Evolutionary conservation across 2,113 vertebrate genomes (phyloP).

Genomic region (Labeo catla): DNA sequence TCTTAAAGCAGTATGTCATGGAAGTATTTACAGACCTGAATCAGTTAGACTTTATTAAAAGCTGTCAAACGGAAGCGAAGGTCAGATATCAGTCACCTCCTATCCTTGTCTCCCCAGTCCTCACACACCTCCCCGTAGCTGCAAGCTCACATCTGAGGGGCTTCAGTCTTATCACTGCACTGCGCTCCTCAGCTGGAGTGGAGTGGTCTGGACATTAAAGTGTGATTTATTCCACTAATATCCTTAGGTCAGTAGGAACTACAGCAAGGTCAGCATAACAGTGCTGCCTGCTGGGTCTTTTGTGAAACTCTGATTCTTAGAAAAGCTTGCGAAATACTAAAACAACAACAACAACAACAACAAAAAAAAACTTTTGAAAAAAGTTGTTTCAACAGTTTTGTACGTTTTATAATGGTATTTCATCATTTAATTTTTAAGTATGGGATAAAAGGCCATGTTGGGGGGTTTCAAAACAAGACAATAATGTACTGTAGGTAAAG

Average conservation of each 20-base stretch:
- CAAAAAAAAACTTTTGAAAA: too few species aligned
- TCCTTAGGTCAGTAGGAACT: constrained; percentile 56
- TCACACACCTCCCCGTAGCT: not conserved
- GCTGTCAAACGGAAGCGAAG: constrained; percentile 37
- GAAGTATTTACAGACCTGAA: constrained; percentile 28
- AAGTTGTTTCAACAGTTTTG: not conserved
- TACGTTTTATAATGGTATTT: not conserved
- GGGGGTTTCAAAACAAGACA: not conserved
- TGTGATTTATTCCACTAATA: constrained; percentile 62
- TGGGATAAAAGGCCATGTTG: not conserved
- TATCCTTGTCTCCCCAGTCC: not conserved
- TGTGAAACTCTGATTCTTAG: constrained; percentile 26
- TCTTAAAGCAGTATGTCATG: not conserved
- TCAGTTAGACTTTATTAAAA: constrained; percentile 49
- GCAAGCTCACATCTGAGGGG: constrained; percentile 16
- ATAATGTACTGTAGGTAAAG: not conserved
- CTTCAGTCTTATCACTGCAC: constrained; percentile 35
- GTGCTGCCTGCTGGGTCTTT: constrained; percentile 51
- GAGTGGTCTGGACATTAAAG: constrained; percentile 53
- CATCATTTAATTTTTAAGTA: not conserved
- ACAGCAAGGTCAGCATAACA: constrained; percentile 57
- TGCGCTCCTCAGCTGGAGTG: constrained; percentile 32
- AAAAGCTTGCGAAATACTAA: constrained; percentile 9
- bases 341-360: not conserved
- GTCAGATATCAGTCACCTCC: constrained; percentile 28